Conservation (phyloP, 2,888 invertebrate species). For the Caenorhabditis zanzibari region DNA sequence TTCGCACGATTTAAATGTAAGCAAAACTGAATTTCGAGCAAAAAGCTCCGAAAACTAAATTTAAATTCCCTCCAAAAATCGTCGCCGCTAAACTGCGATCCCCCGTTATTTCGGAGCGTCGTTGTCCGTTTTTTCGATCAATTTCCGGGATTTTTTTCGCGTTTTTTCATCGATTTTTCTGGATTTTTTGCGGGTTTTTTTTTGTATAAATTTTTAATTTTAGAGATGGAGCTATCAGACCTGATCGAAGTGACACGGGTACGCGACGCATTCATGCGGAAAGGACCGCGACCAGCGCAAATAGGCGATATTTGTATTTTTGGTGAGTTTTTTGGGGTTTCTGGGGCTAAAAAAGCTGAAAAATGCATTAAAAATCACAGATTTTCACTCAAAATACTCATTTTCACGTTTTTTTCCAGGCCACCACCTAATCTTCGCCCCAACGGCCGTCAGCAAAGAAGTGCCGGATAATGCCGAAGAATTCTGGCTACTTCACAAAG, state of each 20-base stretch:
- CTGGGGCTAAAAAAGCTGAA: background rate
- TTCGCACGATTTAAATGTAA: too few relatives aligned
- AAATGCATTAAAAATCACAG: background rate
- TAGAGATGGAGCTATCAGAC: constrained; percentile 80
- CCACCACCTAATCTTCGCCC: constrained; percentile 82
- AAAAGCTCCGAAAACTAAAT: too few relatives aligned
- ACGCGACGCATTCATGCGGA: constrained; percentile 78
- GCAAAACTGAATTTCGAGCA: too few relatives aligned
- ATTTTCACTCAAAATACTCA: too few relatives aligned
- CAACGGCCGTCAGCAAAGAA: constrained; percentile 55
- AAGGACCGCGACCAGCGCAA: constrained; percentile 79
- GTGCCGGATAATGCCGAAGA: constrained; percentile 67
- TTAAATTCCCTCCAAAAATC: constrained; percentile 19
- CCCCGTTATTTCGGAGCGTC: constrained; percentile 26
- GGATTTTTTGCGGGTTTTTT: constrained; percentile 2
- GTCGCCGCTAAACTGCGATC: background rate
- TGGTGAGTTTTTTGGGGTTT: constrained; percentile 59
- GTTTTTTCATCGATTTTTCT: background rate
- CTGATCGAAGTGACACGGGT: constrained; percentile 81
- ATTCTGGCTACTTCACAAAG: constrained; percentile 80
- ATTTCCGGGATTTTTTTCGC: background rate
- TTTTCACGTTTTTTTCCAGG: constrained; percentile 64
- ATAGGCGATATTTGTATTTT: constrained; percentile 78
- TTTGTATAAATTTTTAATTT: constrained; percentile 10
- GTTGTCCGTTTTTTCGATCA: background rate